These are phyloP conservation scores for Coleophora deauratella DNA, from an alignment of 2,888 invertebrate genomes.

Conservation along the genomic window DNA sequence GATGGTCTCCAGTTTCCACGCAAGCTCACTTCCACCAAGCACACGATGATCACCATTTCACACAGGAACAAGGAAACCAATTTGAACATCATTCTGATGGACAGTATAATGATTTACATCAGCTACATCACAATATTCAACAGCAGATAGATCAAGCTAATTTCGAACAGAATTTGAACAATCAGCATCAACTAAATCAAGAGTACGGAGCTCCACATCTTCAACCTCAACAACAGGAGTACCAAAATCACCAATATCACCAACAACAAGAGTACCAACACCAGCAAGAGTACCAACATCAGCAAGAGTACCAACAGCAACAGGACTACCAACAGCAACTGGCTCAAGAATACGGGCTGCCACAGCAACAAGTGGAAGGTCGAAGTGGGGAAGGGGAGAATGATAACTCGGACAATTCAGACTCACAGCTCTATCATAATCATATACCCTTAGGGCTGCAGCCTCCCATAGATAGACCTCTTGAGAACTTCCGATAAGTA, in stretches of 20 bases:
- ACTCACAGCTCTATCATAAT: conserved; percentile 46
- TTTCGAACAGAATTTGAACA: conserved; percentile 23
- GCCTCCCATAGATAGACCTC: conserved; percentile 58
- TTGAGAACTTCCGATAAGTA: conserved; percentile 61
- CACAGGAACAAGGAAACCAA: conserved; percentile 54
- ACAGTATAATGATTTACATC: conserved; percentile 45
- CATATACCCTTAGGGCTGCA: conserved; percentile 62
- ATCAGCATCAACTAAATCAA: conserved; percentile 28
- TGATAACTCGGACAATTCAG: conserved; percentile 4
- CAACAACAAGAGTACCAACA: too few relatives aligned
- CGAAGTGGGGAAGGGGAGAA: conserved; percentile 35
- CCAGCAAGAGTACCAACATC: too few relatives aligned
- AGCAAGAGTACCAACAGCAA: conserved; percentile 6
- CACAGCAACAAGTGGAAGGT: conserved; percentile 51
- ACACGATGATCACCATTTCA: conserved; percentile 31
- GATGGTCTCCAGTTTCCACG: conserved; percentile 58
- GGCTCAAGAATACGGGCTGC: conserved; percentile 27
- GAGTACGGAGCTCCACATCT: conserved; percentile 25
- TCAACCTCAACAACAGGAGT: conserved; percentile 14
- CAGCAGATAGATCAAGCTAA: conserved; percentile 35
- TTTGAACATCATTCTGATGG: conserved; percentile 53
- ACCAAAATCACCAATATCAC: conserved; percentile 2
- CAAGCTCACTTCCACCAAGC: conserved; percentile 14
- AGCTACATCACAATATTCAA: conserved; percentile 54
- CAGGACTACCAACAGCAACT: conserved; percentile 26